Percentiles rank a stretch among this genome's conserved stretches.
Evolutionary conservation across 2,113 vertebrate species (phyloP).

Genomic region (Macquaria ambigua): DNA sequence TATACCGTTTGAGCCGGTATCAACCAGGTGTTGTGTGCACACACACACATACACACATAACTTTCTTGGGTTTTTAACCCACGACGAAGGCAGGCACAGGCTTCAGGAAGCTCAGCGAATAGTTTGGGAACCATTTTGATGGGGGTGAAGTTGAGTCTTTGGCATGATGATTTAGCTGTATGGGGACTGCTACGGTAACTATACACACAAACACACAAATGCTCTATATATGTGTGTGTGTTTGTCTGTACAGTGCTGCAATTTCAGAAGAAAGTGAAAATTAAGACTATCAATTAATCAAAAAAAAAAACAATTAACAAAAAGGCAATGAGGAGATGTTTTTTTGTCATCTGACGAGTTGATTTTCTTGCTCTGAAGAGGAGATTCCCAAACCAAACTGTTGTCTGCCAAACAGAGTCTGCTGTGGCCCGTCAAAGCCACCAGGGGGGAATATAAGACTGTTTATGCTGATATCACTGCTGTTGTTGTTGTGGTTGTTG

Average conservation of each 20-base stretch:
- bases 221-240: conserved; percentile 32
- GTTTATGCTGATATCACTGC: conserved; percentile 45
- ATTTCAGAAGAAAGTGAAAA: conserved; percentile 54
- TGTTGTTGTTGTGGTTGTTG: not conserved
- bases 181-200: conserved; percentile 74
- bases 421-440: conserved; percentile 57
- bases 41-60: conserved; percentile 27
- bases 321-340: conserved; percentile 34
- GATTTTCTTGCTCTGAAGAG: conserved; percentile 67
- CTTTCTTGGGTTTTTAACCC: conserved; percentile 63
- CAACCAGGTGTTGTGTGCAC: conserved; percentile 17
- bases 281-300: conserved; percentile 37
- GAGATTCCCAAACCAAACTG: conserved; percentile 60
- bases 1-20: not conserved
- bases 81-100: conserved; percentile 77
- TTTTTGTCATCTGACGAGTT: conserved; percentile 45
- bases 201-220: conserved; percentile 64
- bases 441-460: conserved; percentile 55
- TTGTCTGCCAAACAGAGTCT: conserved; percentile 54
- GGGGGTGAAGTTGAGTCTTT: conserved; percentile 82
- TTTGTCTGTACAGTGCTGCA: conserved; percentile 43
- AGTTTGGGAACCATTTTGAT: conserved; percentile 64
- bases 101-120: conserved; percentile 76
- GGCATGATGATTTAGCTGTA: conserved; percentile 88
- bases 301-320: conserved; percentile 9